Conservation (phyloP, 2,888 invertebrate genomes). For the Drosophila rubida region DNA sequence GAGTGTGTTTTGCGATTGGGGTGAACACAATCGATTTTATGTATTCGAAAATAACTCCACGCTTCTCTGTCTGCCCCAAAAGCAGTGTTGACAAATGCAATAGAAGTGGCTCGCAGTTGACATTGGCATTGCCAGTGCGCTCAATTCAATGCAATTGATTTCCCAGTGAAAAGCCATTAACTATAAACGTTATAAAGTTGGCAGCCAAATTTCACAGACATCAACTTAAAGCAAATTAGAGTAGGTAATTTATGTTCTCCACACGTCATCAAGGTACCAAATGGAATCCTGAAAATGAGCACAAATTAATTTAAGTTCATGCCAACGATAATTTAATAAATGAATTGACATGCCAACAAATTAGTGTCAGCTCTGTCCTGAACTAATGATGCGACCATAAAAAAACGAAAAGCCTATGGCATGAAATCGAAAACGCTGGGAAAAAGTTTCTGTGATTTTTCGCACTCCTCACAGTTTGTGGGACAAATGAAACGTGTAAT, state of each 20-base stretch:
- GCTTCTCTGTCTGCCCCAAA: constrained; percentile 14
- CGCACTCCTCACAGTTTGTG: constrained; percentile 25
- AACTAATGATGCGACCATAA: constrained; percentile 61
- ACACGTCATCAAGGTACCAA: constrained; percentile 34
- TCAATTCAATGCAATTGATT: constrained; percentile 9
- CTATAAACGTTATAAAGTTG: background rate
- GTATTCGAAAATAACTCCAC: constrained; percentile 58
- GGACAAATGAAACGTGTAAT: constrained; percentile 69
- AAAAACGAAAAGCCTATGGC: constrained; percentile 19
- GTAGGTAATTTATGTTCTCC: constrained; percentile 38
- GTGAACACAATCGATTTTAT: constrained; percentile 72
- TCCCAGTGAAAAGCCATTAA: background rate
- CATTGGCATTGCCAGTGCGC: constrained; percentile 61
- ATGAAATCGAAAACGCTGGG: constrained; percentile 31
- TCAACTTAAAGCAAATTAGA: no score
- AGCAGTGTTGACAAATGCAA: constrained; percentile 32
- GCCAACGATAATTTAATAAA: constrained; percentile 58
- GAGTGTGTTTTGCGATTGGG: constrained; percentile 31
- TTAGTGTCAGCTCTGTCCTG: constrained; percentile 61
- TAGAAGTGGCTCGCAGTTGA: constrained; percentile 42
- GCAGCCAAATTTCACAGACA: background rate
- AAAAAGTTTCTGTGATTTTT: constrained; percentile 23
- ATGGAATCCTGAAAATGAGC: constrained; percentile 20
- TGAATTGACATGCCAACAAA: constrained; percentile 62
- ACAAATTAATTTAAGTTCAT: constrained; percentile 44